Percentiles rank a stretch among this genome's conserved stretches.
These are phyloP conservation scores for Phaonia tiefii DNA, from an alignment of 2,888 invertebrate species.

Conservation along the genomic window DNA sequence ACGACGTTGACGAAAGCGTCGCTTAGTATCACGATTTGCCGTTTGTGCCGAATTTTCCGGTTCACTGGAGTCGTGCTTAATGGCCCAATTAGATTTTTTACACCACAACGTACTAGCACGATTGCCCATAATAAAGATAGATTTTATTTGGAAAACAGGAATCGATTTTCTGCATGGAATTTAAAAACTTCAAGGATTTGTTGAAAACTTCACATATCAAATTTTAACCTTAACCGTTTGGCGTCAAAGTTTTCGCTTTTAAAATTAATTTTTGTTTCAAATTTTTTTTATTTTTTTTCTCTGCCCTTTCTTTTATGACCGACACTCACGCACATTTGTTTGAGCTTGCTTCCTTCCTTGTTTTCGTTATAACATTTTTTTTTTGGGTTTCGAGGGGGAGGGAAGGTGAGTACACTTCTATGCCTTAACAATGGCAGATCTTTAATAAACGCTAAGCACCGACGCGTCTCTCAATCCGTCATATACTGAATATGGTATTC, in stretches of 20 bases:
- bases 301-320: background rate
- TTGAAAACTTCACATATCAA: conserved; percentile 18
- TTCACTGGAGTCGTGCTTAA: conserved; percentile 50
- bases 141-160: background rate
- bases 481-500: conserved; percentile 77
- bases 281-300: background rate
- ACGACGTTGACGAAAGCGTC: conserved; percentile 68
- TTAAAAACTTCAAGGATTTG: background rate
- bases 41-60: background rate
- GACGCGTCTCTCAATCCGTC: conserved; percentile 77
- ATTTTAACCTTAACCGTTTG: background rate
- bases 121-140: conserved; percentile 78
- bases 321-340: background rate
- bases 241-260: background rate
- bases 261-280: background rate
- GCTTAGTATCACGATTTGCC: conserved; percentile 49
- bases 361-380: background rate
- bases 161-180: too few relatives aligned
- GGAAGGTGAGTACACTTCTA: too few relatives aligned
- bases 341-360: background rate
- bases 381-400: too few relatives aligned
- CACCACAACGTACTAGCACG: conserved; percentile 79
- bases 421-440: background rate
- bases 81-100: conserved; percentile 73
- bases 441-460: conserved; percentile 59